Conservation (phyloP, 2,113 vertebrate species). For the Cololabis saira region DNA sequence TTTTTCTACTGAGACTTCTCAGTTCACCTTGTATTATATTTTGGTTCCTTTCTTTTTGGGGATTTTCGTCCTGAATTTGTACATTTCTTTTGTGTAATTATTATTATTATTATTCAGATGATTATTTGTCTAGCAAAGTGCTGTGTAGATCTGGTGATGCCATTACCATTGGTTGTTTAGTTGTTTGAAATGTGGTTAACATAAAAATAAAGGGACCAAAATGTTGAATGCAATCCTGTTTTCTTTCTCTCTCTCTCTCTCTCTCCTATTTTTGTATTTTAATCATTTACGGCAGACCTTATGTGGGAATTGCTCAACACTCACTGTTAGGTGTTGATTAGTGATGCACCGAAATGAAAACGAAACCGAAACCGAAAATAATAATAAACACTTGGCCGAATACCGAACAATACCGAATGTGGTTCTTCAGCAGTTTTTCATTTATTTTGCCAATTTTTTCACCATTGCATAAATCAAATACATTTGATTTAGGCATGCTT, state of each 20-base stretch:
- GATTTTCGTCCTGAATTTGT: constrained; percentile 67
- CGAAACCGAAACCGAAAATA: too few species aligned
- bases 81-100: constrained; percentile 73
- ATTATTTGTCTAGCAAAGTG: constrained; percentile 79
- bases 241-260: neutral
- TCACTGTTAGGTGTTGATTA: too few species aligned
- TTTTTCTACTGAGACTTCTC: constrained; percentile 34
- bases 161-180: constrained; percentile 82
- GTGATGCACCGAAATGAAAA: too few species aligned
- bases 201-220: constrained; percentile 85
- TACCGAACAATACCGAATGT: too few species aligned
- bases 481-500: too few species aligned
- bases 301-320: too few species aligned
- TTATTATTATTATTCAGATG: constrained; percentile 59
- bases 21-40: constrained; percentile 51
- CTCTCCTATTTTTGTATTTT: neutral
- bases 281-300: too few species aligned
- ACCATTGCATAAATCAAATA: too few species aligned
- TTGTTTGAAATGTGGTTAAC: constrained; percentile 84
- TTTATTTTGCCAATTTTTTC: too few species aligned
- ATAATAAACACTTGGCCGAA: too few species aligned
- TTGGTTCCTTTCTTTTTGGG: constrained; percentile 20
- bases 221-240: constrained; percentile 61
- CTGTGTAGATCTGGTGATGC: constrained; percentile 80
- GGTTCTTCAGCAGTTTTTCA: too few species aligned